Percentiles rank a stretch among this genome's conserved stretches.
These are phyloP conservation scores for Scaptomyza pallida DNA, from an alignment of 1,140 invertebrate species.

Conservation along the genomic window DNA sequence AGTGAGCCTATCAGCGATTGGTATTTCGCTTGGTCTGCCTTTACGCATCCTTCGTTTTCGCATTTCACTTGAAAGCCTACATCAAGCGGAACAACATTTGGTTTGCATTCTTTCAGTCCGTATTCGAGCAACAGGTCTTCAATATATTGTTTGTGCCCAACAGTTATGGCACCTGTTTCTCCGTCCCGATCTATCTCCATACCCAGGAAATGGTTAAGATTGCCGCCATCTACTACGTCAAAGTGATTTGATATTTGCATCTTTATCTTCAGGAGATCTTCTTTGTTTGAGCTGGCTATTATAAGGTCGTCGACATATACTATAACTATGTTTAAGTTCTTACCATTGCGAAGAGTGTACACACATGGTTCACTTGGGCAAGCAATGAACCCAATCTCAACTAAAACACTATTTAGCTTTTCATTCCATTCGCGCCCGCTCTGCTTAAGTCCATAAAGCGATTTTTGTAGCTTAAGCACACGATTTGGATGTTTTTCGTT, in stretches of 20 bases:
- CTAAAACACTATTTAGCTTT: not conserved
- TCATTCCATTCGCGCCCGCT: constrained; percentile 1
- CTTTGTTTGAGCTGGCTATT: constrained; percentile 11
- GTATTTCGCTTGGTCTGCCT: constrained; percentile 14
- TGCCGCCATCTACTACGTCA: constrained; percentile 50
- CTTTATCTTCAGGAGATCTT: constrained; percentile 14
- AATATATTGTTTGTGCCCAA: constrained; percentile 29
- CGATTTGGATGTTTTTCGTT: constrained; percentile 22
- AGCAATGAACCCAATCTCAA: not conserved
- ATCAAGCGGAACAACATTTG: constrained; percentile 9
- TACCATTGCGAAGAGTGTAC: not conserved
- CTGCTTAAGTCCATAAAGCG: constrained; percentile 12
- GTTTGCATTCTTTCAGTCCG: constrained; percentile 21
- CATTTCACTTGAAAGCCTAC: constrained; percentile 20
- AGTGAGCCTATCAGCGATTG: no score
- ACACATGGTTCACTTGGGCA: not conserved
- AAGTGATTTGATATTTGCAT: constrained; percentile 39
- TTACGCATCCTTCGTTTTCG: not conserved
- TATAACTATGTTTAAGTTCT: not conserved
- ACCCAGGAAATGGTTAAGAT: constrained; percentile 57
- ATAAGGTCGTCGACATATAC: constrained; percentile 3
- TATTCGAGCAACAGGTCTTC: constrained; percentile 27
- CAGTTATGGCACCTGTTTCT: constrained; percentile 7
- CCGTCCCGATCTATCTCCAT: constrained; percentile 60
- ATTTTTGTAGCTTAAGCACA: constrained; percentile 12